Evolutionary conservation across 2,797 vertebrate genomes (phyloP), one percentile per base, ranked within the genome.

Genomic region (Poeciliopsis presidionis): DNA sequence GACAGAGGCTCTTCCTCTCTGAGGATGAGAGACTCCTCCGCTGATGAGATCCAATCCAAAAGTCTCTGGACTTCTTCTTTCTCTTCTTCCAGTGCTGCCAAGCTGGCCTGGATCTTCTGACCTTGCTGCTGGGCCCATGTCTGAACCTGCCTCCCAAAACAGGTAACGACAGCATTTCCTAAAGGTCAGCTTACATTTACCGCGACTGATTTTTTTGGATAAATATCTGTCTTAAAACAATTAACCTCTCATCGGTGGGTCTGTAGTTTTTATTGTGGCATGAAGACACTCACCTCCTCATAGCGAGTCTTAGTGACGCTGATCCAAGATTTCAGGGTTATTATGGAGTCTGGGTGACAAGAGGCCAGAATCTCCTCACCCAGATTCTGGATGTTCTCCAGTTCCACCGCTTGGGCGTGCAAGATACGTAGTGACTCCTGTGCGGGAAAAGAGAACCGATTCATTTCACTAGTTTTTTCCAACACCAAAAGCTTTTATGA

Each of bases 251-350:
- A 41, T 25, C 18, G 13, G 22, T 69, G 39, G 18, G 28, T 28
- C 4, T 70, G 13, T 55, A 2, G 2, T 51, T 18, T 49, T 57
- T 5, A 47, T 55, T 61, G 13, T 22, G 61, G 14, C 6, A 53
- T 25, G 3, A 73, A 33, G 67, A 18, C 33, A 4, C 91, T 87
- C 81, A 97, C 97, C 95, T 98, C 97, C 75, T 97, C 96, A 87
- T 95, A 97, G 87, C 97, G 96, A 36, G 95, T 97, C 87, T 95
- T 96, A 79, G 95, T 93, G 1, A 97, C 96, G 0, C 95, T 96
- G 87, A 97, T 94, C 96, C 97, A 98, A 61, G 97, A 97, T 73
- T 96, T 96, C 74, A 98, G 87, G 72, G 97, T 96, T 87, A 97
- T 95, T 73, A 96, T 65, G 0, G 97, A 95, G 81, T 97, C 96